phyloP scores from a whole-genome alignment of 2,888 invertebrate species.

The Chymomyza caudatula region DNA sequence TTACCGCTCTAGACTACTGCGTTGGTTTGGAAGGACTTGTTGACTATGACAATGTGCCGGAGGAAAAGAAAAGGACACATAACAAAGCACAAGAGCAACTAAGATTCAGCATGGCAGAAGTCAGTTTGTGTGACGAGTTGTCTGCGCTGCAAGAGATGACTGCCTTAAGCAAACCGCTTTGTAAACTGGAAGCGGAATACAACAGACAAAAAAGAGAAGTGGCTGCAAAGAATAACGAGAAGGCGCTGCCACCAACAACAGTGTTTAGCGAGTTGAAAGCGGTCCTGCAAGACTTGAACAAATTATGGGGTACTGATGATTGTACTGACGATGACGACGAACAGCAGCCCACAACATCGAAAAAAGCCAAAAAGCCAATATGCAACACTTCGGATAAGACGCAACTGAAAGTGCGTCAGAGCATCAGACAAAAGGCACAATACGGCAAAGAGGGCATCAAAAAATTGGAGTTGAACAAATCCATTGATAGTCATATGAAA shows the following conservation, averaged over 20 bases:
- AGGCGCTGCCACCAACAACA: slow-evolving; percentile 45
- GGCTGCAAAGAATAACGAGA: slow-evolving; percentile 18
- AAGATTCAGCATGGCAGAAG: slow-evolving; percentile 5
- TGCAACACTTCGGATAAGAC: too few relatives aligned
- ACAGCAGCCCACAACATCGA: slow-evolving; percentile 22
- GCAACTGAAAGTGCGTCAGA: not conserved
- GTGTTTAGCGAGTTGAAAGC: slow-evolving; percentile 56
- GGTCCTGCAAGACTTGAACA: slow-evolving; percentile 41
- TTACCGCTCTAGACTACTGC: slow-evolving; percentile 61
- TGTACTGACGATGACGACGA: not conserved
- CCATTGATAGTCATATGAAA: not conserved
- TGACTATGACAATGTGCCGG: slow-evolving; percentile 60
- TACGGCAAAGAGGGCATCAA: not conserved
- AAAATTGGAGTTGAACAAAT: not conserved
- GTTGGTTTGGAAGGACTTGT: slow-evolving; percentile 64
- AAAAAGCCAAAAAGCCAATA: not conserved
- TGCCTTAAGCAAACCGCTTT: slow-evolving; percentile 40
- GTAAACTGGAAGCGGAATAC: slow-evolving; percentile 63
- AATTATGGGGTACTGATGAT: slow-evolving; percentile 21
- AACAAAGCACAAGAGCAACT: not conserved
- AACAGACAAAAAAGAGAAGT: slow-evolving; percentile 63
- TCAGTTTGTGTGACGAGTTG: slow-evolving; percentile 49
- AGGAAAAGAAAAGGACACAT: slow-evolving; percentile 10
- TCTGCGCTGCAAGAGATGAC: slow-evolving; percentile 31
- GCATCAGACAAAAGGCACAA: not conserved